Percentiles rank a stretch among this genome's conserved stretches.
These are phyloP conservation scores for Argyra leucocephala DNA, from an alignment of 2,888 invertebrate species.

Conservation along the genomic window DNA sequence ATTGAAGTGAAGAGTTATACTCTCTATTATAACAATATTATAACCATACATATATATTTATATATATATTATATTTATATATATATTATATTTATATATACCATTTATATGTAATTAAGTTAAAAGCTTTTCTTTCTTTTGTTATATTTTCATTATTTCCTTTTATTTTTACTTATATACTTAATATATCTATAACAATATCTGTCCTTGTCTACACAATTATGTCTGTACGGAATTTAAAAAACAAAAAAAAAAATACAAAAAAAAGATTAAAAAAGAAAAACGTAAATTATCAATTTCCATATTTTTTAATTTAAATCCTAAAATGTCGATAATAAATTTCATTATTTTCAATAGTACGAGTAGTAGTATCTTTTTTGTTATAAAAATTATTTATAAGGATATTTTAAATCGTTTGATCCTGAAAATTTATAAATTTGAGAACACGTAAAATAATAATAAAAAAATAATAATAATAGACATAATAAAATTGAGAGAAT, in stretches of 20 bases:
- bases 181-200: no score
- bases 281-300: background rate
- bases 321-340: constrained; percentile 1
- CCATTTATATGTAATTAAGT: background rate
- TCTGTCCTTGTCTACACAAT: no score
- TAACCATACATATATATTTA: no score
- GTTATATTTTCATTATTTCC: background rate
- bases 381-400: background rate
- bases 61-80: no score
- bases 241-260: background rate
- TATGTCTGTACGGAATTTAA: no score
- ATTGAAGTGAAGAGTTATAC: background rate
- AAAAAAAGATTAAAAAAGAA: background rate
- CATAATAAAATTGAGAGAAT: background rate
- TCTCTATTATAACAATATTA: background rate
- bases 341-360: constrained; percentile 1
- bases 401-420: background rate
- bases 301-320: background rate
- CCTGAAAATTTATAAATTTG: background rate
- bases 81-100: no score
- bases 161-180: background rate
- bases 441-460: background rate
- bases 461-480: background rate
- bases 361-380: no score
- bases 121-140: background rate